Evolutionary conservation across 2,797 vertebrate genomes (phyloP).

Genomic region (Philypnodon macrostomus): DNA sequence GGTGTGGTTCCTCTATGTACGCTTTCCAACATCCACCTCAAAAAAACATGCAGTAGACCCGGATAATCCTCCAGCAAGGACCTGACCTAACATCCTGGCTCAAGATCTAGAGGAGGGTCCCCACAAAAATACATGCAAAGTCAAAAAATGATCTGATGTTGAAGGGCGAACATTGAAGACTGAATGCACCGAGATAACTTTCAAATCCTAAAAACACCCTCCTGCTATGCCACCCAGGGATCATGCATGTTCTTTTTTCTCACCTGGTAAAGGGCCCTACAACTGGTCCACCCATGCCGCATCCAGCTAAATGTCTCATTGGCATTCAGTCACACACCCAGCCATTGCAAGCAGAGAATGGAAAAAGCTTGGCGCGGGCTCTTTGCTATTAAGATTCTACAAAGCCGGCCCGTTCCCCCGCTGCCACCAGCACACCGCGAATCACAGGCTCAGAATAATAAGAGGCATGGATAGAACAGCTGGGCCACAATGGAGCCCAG

Average conservation of each 20-base stretch:
- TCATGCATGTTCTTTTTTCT: slow-evolving; percentile 20
- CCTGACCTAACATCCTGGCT: too few relatives aligned
- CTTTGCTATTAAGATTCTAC: slow-evolving; percentile 70
- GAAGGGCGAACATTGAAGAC: background rate
- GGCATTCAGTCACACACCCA: slow-evolving; percentile 67
- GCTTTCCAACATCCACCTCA: too few relatives aligned
- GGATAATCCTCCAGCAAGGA: too few relatives aligned
- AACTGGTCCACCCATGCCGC: slow-evolving; percentile 38
- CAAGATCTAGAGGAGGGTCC: too few relatives aligned
- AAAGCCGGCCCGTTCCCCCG: slow-evolving; percentile 66
- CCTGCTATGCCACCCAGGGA: slow-evolving; percentile 35
- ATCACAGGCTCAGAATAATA: slow-evolving; percentile 63
- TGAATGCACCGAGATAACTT: slow-evolving; percentile 41
- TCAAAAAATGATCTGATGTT: slow-evolving; percentile 50
- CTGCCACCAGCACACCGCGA: slow-evolving; percentile 57
- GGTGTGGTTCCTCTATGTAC: too few relatives aligned
- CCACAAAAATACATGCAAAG: too few relatives aligned
- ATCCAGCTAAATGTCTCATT: slow-evolving; percentile 66
- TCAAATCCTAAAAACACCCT: slow-evolving; percentile 25
- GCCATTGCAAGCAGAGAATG: slow-evolving; percentile 43
- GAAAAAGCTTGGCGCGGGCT: slow-evolving; percentile 51
- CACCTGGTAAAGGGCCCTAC: slow-evolving; percentile 48
- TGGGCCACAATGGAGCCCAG: slow-evolving; percentile 33
- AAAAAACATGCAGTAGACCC: too few relatives aligned
- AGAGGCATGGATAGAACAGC: slow-evolving; percentile 45